Evolutionary conservation across 2,797 vertebrate genomes (phyloP), one percentile per base, ranked within the genome.

Genomic region (Amniataba percoides): DNA sequence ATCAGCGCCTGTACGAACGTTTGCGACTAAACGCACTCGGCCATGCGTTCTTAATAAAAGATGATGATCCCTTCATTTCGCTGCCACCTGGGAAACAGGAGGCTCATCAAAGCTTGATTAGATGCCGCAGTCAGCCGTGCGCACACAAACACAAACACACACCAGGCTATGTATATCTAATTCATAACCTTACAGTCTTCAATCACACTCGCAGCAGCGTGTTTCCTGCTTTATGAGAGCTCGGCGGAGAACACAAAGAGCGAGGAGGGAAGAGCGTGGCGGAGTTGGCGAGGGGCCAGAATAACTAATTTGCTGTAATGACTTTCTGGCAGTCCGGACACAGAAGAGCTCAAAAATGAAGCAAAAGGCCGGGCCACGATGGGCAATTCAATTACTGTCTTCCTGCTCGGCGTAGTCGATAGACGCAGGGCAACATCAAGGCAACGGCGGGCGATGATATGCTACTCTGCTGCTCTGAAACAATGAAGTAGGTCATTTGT

Each of bases 291-390:
- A 7, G 2, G 36, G 9, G 88, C 92, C 94, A 94, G 85, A 89
- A 87, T 86, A 89, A 90, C 89, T 93, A 78, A 94, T 95, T 92
- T 91, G 91, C 86, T 84, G 77, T 92, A 94, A 95, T 94, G 89
- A 95, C 93, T 92, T 93, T 87, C 89, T 86, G 88, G 91, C 91
- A 83, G 83, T 78, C 34, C 23, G 86, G 89, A 89, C 79, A 72
- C 72, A 77, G 77, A 84, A 86, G 80, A 81, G 90, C 90, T 82
- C 80, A 82, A 59, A 71, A 85, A 90, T 88, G 83, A 89, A 90
- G 85, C 15, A 23, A 87, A 82, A 87, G 89, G 88, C 88, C 56
- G 59, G 63, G 79, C 83, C 87, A 76, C 63, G 66, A 55, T 21
- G 71, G 89, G 72, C 86, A 85, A 88, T 92, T 94, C 90, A 90